Evolutionary conservation across 2,888 invertebrate species (phyloP).

Genomic region (Elysia crispata): DNA sequence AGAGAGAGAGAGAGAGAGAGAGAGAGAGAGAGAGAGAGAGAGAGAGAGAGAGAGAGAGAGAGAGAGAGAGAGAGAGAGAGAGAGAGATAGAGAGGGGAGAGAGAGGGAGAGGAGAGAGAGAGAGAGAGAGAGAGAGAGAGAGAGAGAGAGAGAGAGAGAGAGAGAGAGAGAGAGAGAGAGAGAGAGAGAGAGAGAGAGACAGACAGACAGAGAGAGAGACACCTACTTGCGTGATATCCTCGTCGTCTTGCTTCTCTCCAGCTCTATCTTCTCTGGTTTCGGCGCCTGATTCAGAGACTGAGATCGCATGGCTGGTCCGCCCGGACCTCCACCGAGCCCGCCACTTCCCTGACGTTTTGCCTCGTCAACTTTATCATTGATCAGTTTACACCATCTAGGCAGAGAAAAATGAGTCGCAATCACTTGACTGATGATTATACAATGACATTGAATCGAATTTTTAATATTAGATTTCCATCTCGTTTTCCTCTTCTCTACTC

Average conservation of each 20-base stretch:
- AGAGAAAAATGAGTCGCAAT: neutral
- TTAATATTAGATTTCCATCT: too few relatives aligned
- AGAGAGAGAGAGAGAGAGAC: neutral
- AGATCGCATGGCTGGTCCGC: neutral
- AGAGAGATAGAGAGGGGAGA: neutral
- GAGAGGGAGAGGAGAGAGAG: neutral
- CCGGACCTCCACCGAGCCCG: neutral
- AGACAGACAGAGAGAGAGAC: neutral
- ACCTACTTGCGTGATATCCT: constrained; percentile 33
- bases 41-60: too few relatives aligned
- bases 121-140: neutral
- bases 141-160: neutral
- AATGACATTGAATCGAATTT: neutral
- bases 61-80: too few relatives aligned
- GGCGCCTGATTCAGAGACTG: constrained; percentile 9
- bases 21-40: too few relatives aligned
- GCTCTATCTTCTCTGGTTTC: constrained; percentile 32
- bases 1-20: too few relatives aligned
- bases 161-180: too few relatives aligned
- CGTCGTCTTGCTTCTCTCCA: constrained; percentile 30
- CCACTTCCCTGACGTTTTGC: constrained; percentile 52
- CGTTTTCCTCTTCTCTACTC: too few relatives aligned
- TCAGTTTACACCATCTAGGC: constrained; percentile 69
- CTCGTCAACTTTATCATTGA: constrained; percentile 67
- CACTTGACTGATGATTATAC: neutral